Evolutionary conservation across 2,888 invertebrate species (phyloP).

Genomic region (Caenorhabditis drosophilae): DNA sequence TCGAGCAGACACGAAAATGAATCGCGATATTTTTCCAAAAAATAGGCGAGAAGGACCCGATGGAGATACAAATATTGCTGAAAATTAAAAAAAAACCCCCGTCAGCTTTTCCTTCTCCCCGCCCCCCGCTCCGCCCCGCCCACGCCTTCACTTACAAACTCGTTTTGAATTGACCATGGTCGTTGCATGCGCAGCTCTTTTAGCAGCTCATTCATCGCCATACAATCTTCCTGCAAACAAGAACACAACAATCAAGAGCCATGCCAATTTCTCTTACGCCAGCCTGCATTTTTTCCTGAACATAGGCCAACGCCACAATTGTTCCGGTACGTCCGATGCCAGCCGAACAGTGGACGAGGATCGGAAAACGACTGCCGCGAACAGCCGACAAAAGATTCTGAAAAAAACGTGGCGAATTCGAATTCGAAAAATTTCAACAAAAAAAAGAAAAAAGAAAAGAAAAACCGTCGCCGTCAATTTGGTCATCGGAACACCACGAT

Average conservation of each 20-base stretch:
- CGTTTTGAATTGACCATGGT: slow-evolving; percentile 48
- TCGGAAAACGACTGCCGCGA: slow-evolving; percentile 36
- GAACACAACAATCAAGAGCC: background rate
- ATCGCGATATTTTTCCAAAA: slow-evolving; percentile 38
- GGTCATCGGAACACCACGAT: slow-evolving; percentile 39
- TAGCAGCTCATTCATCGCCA: slow-evolving; percentile 35
- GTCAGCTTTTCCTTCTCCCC: too few relatives aligned
- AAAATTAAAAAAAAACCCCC: too few relatives aligned
- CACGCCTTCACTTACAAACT: slow-evolving; percentile 30
- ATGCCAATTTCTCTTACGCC: slow-evolving; percentile 13
- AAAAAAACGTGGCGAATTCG: background rate
- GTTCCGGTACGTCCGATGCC: slow-evolving; percentile 56
- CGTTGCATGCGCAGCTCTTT: slow-evolving; percentile 43
- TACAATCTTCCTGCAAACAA: slow-evolving; percentile 27
- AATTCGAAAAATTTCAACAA: too few relatives aligned
- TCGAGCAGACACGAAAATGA: slow-evolving; percentile 8
- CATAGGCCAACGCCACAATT: slow-evolving; percentile 52
- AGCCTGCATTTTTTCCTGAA: slow-evolving; percentile 31
- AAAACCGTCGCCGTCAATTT: slow-evolving; percentile 24
- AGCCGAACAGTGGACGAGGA: slow-evolving; percentile 56
- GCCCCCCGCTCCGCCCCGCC: too few relatives aligned
- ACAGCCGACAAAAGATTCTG: slow-evolving; percentile 34
- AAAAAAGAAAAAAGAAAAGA: background rate
- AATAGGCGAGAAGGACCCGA: slow-evolving; percentile 42
- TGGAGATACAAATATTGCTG: slow-evolving; percentile 42